phyloP scores from a whole-genome alignment of 2,888 invertebrate genomes.

The Ochropleura plecta region DNA sequence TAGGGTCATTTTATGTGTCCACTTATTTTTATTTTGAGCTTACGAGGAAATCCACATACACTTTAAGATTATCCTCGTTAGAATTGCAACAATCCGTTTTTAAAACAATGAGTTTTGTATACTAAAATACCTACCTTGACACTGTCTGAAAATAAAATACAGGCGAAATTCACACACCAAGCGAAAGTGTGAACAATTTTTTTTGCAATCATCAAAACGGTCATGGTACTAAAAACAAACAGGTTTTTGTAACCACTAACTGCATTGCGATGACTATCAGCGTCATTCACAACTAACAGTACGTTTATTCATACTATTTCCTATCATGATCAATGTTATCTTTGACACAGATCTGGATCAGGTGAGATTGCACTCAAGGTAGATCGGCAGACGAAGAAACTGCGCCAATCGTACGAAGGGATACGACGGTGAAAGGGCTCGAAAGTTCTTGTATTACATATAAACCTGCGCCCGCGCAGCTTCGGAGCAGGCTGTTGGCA shows the following conservation, averaged over 20 bases:
- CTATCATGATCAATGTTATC: conserved; percentile 54
- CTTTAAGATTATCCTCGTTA: neutral
- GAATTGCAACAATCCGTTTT: neutral
- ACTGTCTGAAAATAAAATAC: conserved; percentile 9
- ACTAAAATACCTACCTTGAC: neutral
- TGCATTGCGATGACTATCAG: conserved; percentile 52
- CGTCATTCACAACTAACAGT: conserved; percentile 45
- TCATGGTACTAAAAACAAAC: conserved; percentile 39
- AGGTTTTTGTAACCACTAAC: conserved; percentile 35
- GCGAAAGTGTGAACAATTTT: conserved; percentile 30
- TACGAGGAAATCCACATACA: neutral
- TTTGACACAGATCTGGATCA: conserved; percentile 55
- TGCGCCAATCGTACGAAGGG: conserved; percentile 67
- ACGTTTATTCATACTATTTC: conserved; percentile 38
- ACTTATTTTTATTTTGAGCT: conserved; percentile 10
- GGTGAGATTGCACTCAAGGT: conserved; percentile 62
- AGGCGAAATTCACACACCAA: conserved; percentile 1
- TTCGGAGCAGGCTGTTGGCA: conserved; percentile 37
- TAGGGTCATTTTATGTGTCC: neutral
- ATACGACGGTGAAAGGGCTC: conserved; percentile 81
- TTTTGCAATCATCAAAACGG: conserved; percentile 32
- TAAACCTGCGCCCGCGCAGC: conserved; percentile 65
- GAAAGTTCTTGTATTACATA: conserved; percentile 73
- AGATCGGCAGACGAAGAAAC: conserved; percentile 67
- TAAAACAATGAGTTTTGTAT: neutral